phyloP scores from a whole-genome alignment of 2,113 vertebrate species.

The Leptocoma aspasia region DNA sequence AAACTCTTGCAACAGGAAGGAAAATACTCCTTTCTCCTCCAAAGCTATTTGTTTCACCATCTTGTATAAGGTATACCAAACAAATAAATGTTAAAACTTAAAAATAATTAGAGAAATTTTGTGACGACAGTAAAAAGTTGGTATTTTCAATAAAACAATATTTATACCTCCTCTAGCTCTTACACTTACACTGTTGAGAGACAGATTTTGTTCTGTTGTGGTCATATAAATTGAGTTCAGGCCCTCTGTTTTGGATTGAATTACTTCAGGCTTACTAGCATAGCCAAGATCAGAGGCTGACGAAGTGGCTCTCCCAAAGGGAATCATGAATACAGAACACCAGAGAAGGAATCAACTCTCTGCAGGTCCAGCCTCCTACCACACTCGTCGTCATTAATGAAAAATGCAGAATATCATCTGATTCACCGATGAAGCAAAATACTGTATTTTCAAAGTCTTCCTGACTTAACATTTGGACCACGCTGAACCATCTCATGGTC shows the following conservation, averaged over 20 bases:
- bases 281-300: background rate
- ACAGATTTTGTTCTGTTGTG: background rate
- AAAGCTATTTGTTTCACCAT: background rate
- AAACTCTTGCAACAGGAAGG: background rate
- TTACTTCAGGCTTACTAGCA: background rate
- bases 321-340: background rate
- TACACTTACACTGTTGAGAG: background rate
- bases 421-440: background rate
- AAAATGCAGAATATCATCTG: background rate
- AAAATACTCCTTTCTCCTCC: background rate
- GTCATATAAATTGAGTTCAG: background rate
- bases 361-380: background rate
- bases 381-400: background rate
- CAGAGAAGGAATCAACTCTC: background rate
- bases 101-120: background rate
- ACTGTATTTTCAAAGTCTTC: background rate
- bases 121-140: background rate
- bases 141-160: background rate
- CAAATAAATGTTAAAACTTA: background rate
- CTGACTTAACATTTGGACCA: background rate
- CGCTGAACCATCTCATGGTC: background rate
- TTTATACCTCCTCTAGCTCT: background rate
- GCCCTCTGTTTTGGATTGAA: background rate
- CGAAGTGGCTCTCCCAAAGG: background rate
- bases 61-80: background rate